Evolutionary conservation across 2,797 vertebrate species (phyloP).

Genomic region (Lacerta agilis): DNA sequence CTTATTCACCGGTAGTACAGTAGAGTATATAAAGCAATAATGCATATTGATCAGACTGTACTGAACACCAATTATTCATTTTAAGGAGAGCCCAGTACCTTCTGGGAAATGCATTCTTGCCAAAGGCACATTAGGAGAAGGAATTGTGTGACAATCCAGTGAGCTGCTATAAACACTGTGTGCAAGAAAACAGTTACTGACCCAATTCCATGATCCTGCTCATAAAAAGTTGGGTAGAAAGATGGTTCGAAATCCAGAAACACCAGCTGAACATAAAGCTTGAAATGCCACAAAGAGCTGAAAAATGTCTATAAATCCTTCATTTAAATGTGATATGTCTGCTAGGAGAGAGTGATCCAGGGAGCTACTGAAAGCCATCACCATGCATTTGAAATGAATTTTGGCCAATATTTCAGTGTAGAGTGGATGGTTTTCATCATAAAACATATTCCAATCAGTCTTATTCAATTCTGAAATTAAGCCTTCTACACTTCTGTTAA

Average conservation of each 20-base stretch:
- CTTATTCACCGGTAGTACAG: conserved; percentile 1
- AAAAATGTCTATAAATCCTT: not conserved
- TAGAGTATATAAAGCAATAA: conserved; percentile 30
- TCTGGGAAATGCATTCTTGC: not conserved
- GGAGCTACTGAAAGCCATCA: too few relatives aligned
- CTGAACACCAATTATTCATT: conserved; percentile 15
- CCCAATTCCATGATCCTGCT: not conserved
- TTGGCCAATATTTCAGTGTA: not conserved
- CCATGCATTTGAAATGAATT: too few relatives aligned
- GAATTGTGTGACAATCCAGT: not conserved
- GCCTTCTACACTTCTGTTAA: not conserved
- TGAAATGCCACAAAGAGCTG: not conserved
- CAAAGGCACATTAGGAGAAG: not conserved
- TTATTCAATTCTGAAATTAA: not conserved
- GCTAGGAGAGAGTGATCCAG: not conserved
- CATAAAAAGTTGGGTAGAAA: not conserved
- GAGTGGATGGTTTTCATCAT: not conserved
- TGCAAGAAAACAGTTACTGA: not conserved
- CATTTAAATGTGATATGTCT: not conserved
- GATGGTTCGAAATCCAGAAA: not conserved
- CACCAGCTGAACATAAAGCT: not conserved
- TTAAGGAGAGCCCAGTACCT: conserved; percentile 11
- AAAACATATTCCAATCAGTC: not conserved
- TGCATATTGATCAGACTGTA: conserved; percentile 27
- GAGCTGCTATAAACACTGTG: not conserved